Evolutionary conservation across 2,888 invertebrate species (phyloP), one percentile per base, ranked within the genome.

Genomic region (Dendrolimus houi): DNA sequence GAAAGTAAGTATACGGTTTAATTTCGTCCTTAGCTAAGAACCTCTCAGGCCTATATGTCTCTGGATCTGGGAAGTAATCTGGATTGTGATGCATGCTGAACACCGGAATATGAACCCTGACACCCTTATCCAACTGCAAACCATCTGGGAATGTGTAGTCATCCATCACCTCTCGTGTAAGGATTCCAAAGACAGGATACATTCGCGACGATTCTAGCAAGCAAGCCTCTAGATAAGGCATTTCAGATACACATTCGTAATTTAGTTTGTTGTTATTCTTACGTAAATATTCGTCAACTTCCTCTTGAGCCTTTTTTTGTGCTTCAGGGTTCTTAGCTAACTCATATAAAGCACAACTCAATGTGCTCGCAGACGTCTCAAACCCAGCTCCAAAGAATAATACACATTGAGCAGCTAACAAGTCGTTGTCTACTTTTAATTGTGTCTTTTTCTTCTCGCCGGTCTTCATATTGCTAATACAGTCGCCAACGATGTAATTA

Each of bases 351-450:
- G 72, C 66, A 47, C 66, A 76, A 41, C 69, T 67, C 10, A 72
- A 56, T 0, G 79, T 77, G 0, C 71, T 71, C 0, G 83, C 69
- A 3, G 83, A 77, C 0, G 83, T 83, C 14, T 84, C 84, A 54
- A 70, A 84, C 0, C 84, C 84, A 17, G 81, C 83, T 0, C 69
- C 72, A 47, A 83, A 84, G 57, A 94, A 92, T 0, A 91, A 69
- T 47, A 92, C 82, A 2, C 92, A 88, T 58, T 93, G 92, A 0
- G 92, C 86, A 0, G 88, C 81, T 7, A 93, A 63, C 52, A 92
- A 69, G 2, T 89, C 79, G 10, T 91, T 69, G 0, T 83, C 75
- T 0, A 92, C 67, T 2, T 77, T 69, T 0, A 86, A 52, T 10
- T 63, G 62, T 1, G 72, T 64, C 54, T 69, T 77, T 12, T 72